phyloP scores from a whole-genome alignment of 2,797 vertebrate species.

The Cuculus canorus region DNA sequence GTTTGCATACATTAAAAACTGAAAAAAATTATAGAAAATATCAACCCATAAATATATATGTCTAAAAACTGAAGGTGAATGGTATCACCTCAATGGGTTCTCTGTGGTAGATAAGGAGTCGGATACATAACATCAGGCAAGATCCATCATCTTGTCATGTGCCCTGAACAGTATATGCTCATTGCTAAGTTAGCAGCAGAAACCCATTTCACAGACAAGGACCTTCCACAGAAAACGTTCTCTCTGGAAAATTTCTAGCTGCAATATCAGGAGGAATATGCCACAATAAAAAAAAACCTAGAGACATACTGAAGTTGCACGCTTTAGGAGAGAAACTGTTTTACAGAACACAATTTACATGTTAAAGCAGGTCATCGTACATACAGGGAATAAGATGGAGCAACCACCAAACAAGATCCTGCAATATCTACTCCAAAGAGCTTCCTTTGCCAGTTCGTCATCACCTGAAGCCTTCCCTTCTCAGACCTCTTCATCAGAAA shows the following conservation, averaged over 20 bases:
- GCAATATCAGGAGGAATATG: neutral
- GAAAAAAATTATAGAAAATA: neutral
- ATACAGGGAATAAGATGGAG: neutral
- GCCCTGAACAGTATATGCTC: neutral
- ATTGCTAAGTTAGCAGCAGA: neutral
- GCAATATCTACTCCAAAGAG: neutral
- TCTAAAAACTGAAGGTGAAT: neutral
- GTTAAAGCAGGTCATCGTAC: neutral
- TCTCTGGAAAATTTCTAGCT: neutral
- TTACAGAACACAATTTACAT: neutral
- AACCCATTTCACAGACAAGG: neutral
- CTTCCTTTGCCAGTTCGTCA: neutral
- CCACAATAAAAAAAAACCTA: neutral
- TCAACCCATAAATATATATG: neutral
- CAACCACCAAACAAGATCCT: neutral
- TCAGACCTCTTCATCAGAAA: neutral
- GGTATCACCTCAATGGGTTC: neutral
- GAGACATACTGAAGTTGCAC: rapidly evolving
- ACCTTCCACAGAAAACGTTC: neutral
- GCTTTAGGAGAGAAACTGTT: neutral
- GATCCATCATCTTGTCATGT: neutral
- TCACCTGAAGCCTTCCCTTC: neutral
- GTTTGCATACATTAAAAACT: neutral
- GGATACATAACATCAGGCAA: neutral
- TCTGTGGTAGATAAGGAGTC: neutral